Conservation (phyloP, 2,797 vertebrate genomes). For the Sebastes taczanowskii region DNA sequence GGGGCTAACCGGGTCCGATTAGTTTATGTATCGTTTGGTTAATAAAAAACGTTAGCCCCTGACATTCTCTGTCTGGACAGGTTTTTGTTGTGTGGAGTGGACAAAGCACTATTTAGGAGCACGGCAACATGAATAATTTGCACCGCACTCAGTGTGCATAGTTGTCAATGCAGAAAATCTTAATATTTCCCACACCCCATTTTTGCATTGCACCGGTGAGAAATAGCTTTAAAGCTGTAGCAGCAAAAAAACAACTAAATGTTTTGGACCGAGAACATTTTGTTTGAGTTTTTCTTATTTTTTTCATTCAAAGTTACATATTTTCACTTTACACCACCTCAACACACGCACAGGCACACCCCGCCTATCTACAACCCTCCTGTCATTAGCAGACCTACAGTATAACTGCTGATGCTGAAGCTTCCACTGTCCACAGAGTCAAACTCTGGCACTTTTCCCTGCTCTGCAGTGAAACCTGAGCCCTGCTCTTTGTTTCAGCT, state of each 20-base stretch:
- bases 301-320: not conserved
- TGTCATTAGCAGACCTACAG: not conserved
- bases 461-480: constrained; percentile 30
- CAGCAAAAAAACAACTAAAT: not conserved
- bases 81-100: too few species aligned
- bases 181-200: too few species aligned
- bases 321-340: not conserved
- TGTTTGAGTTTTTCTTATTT: not conserved
- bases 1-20: too few species aligned
- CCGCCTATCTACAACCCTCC: not conserved
- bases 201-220: too few species aligned
- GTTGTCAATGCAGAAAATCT: too few species aligned
- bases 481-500: constrained; percentile 8
- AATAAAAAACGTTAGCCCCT: too few species aligned
- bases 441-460: not conserved
- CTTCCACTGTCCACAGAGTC: not conserved
- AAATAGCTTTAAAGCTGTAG: not conserved
- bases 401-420: not conserved
- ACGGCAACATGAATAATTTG: too few species aligned
- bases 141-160: too few species aligned
- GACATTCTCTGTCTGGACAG: too few species aligned
- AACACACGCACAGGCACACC: not conserved
- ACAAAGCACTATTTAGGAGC: too few species aligned
- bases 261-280: not conserved
- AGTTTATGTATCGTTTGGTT: too few species aligned